Conservation (phyloP, 2,113 vertebrate species). For the Anarhynchus alexandrinus region DNA sequence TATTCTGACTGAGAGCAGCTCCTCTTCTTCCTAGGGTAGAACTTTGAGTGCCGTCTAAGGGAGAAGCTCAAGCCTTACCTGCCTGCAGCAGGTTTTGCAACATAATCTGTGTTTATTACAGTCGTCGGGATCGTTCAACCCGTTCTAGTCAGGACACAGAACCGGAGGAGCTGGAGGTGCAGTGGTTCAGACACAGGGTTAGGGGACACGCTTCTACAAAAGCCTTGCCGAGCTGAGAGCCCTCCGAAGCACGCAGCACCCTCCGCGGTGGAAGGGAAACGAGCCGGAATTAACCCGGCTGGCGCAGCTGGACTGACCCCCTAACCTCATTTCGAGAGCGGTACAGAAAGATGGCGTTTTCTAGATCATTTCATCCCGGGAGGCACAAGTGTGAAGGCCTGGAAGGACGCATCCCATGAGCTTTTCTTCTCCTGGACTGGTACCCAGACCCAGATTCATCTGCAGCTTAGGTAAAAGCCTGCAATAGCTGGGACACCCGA, state of each 20-base stretch:
- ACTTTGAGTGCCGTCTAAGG: background rate
- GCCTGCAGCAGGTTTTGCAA: background rate
- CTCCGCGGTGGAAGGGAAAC: rapidly evolving
- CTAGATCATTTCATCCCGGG: background rate
- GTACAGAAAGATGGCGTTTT: background rate
- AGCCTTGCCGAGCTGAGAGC: background rate
- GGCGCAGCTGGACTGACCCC: background rate
- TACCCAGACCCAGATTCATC: background rate
- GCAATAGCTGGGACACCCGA: background rate
- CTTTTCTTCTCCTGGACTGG: background rate
- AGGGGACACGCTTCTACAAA: background rate
- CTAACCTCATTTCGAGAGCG: background rate
- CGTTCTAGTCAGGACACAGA: rapidly evolving
- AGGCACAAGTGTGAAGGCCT: background rate
- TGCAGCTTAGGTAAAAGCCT: background rate
- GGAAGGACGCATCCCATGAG: rapidly evolving
- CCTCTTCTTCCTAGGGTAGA: background rate
- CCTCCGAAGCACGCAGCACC: rapidly evolving
- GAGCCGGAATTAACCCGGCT: background rate
- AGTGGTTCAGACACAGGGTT: rapidly evolving
- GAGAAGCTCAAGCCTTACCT: background rate
- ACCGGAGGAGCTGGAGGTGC: rapidly evolving
- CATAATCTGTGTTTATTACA: background rate
- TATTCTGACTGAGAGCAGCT: background rate
- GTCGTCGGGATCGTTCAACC: background rate